Evolutionary conservation across 2,797 vertebrate genomes (phyloP).

Genomic region (Leptodactylus fallax): DNA sequence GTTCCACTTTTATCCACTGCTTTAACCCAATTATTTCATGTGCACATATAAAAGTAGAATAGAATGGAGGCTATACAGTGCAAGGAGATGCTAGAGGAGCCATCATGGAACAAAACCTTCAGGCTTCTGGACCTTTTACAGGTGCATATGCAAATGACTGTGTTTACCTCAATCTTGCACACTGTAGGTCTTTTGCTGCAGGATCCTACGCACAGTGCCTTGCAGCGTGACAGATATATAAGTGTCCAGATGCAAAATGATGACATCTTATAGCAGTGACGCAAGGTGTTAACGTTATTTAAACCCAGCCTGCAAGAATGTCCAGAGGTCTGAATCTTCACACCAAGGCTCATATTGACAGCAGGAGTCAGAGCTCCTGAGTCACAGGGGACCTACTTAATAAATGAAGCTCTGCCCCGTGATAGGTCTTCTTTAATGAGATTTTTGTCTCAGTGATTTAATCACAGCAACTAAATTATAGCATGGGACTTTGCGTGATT

Average conservation of each 20-base stretch:
- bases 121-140: too few species aligned
- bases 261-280: neutral
- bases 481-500: constrained; percentile 20
- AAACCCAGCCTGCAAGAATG: neutral
- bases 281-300: neutral
- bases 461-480: constrained; percentile 30
- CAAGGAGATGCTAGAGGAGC: too few species aligned
- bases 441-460: constrained; percentile 29
- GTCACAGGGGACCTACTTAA: constrained; percentile 25
- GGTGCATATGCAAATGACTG: too few species aligned
- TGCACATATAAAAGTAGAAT: too few species aligned
- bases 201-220: neutral
- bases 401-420: constrained; percentile 21
- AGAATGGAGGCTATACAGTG: too few species aligned
- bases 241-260: neutral
- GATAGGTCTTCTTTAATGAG: constrained; percentile 27
- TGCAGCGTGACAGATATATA: neutral
- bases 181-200: neutral
- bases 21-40: too few species aligned
- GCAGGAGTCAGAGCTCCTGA: neutral
- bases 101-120: too few species aligned
- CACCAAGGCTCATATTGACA: neutral
- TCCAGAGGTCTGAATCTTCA: constrained; percentile 1
- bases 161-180: neutral
- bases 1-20: too few species aligned